phyloP scores from a whole-genome alignment of 2,113 vertebrate genomes.

The Noctilio leporinus region DNA sequence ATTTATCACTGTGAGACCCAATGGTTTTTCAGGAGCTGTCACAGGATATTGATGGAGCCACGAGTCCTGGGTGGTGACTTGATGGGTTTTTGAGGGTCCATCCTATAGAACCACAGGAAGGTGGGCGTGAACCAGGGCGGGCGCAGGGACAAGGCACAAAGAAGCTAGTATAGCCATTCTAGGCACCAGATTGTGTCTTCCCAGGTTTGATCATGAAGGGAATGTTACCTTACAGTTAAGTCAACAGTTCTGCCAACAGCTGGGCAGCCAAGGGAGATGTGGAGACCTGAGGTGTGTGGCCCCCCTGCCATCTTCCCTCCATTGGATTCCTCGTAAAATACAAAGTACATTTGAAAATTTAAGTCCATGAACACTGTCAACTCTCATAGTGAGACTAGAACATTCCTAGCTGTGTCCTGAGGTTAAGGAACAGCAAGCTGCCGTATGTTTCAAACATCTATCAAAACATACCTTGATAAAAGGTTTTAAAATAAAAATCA shows the following conservation, averaged over 20 bases:
- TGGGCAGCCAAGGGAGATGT: neutral
- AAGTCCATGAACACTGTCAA: neutral
- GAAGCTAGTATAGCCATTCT: neutral
- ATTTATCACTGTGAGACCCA: fast-evolving
- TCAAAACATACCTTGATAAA: neutral
- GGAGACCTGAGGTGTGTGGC: neutral
- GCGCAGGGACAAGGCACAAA: neutral
- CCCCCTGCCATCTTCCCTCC: neutral
- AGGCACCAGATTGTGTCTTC: neutral
- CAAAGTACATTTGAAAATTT: neutral
- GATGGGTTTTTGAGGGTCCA: neutral
- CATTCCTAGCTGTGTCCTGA: neutral
- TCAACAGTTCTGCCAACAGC: neutral
- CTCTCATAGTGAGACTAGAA: neutral
- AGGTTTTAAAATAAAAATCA: conserved; percentile 7
- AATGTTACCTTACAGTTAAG: neutral
- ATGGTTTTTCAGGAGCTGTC: too few relatives aligned
- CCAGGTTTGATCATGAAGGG: neutral
- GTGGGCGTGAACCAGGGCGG: neutral
- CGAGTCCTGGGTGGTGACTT: fast-evolving
- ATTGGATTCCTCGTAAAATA: neutral
- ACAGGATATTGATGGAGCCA: too few relatives aligned
- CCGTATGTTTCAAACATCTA: neutral
- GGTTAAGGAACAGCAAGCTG: neutral
- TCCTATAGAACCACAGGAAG: neutral